Conservation (phyloP, 2,888 invertebrate genomes). For the Tipula helvola region DNA sequence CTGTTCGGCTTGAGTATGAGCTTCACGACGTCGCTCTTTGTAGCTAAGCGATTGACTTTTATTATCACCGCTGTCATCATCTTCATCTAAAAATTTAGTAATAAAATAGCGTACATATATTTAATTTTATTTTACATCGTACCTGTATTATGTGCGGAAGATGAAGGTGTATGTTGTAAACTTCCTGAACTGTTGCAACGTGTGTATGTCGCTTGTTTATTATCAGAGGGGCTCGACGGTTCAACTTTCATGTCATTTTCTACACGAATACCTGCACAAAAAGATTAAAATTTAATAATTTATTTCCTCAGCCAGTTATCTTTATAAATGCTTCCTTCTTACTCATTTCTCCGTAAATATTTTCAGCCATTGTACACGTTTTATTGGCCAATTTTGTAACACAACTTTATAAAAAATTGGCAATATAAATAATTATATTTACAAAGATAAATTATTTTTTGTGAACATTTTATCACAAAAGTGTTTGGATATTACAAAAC, state of each 20-base stretch:
- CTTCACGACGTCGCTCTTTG: constrained; percentile 86
- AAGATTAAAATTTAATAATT: not conserved
- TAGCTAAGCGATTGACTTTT: constrained; percentile 61
- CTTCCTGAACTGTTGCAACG: constrained; percentile 68
- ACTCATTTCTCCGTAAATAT: constrained; percentile 10
- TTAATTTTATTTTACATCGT: constrained; percentile 14
- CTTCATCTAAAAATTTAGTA: constrained; percentile 38
- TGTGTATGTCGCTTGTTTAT: constrained; percentile 45
- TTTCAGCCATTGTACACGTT: constrained; percentile 8
- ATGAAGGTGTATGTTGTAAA: constrained; percentile 56
- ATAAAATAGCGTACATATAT: not conserved
- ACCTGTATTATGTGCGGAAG: constrained; percentile 72
- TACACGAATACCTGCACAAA: not conserved
- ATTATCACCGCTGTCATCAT: constrained; percentile 49
- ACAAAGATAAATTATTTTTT: not conserved
- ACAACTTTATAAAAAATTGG: not conserved
- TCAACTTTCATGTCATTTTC: constrained; percentile 37
- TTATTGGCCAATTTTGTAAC: not conserved
- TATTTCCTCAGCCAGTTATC: not conserved
- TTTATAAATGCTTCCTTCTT: not conserved
- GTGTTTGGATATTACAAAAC: not conserved
- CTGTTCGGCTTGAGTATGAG: constrained; percentile 93
- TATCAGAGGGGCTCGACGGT: constrained; percentile 45
- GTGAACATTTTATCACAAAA: not conserved
- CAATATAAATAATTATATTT: not conserved